A percentile compares a stretch with the other conserved stretches of the same genome.
These are phyloP conservation scores for Drosophila persimilis DNA, from an alignment of 1,140 invertebrate species.

Conservation along the genomic window DNA sequence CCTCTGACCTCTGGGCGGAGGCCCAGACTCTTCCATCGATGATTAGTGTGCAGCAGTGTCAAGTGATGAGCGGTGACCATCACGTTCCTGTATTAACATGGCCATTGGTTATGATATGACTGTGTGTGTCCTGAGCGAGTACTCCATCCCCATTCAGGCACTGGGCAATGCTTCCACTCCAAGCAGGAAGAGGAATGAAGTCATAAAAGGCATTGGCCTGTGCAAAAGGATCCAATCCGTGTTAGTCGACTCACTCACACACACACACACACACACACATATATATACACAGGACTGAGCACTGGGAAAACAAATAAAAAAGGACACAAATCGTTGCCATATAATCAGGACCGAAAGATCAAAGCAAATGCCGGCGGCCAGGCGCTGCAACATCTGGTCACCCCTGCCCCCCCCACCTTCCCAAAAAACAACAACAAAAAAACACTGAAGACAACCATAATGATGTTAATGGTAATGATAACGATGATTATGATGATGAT, in stretches of 20 bases:
- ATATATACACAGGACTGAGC: conserved; percentile 19
- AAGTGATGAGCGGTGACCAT: conserved; percentile 34
- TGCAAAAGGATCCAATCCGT: conserved; percentile 59
- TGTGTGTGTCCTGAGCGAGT: conserved; percentile 30
- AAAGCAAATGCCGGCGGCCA: conserved; percentile 64
- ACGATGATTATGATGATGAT: conserved; percentile 33
- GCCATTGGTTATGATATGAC: conserved; percentile 59
- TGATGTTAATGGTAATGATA: conserved; percentile 33
- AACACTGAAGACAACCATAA: conserved; percentile 28
- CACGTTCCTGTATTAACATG: conserved; percentile 66
- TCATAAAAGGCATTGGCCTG: conserved; percentile 68
- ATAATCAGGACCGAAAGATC: conserved; percentile 58
- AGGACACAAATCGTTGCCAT: conserved; percentile 42
- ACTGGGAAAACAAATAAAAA: conserved; percentile 47
- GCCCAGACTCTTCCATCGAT: not conserved
- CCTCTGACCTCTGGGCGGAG: not conserved
- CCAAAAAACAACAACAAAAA: conserved; percentile 9
- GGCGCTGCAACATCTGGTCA: conserved; percentile 31
- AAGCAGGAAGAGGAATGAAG: conserved; percentile 34
- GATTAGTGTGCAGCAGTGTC: conserved; percentile 45
- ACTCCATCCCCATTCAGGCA: not conserved
- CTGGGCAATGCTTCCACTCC: not conserved
- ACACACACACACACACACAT: conserved; percentile 10
- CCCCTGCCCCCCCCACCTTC: not conserved
- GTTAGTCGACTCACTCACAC: not conserved